Conservation (phyloP, 2,113 vertebrate species). For the Platysteira castanea region DNA sequence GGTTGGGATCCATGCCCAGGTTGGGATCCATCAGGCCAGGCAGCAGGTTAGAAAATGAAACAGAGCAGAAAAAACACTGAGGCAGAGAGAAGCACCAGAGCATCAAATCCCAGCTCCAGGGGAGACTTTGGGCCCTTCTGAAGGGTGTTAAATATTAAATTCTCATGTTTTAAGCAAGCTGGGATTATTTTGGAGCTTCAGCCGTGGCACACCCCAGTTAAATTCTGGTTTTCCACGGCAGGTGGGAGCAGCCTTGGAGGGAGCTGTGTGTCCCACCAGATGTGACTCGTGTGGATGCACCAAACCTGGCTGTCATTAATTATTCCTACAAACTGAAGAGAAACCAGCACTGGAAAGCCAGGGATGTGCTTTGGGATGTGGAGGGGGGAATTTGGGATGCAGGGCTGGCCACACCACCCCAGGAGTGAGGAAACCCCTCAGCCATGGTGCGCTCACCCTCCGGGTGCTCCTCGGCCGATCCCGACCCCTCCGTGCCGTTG, state of each 20-base stretch:
- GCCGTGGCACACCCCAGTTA: fast-evolving
- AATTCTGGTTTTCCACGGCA: not conserved
- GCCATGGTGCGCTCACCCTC: not conserved
- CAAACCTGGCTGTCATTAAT: fast-evolving
- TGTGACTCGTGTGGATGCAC: fast-evolving
- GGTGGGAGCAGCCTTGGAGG: not conserved
- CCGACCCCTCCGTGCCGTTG: not conserved
- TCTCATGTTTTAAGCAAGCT: not conserved
- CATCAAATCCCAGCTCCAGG: not conserved
- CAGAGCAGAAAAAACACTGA: not conserved
- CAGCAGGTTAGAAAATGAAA: not conserved
- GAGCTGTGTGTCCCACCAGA: not conserved
- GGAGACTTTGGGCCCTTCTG: not conserved
- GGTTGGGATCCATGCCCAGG: not conserved
- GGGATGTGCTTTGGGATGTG: not conserved
- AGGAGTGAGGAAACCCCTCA: fast-evolving
- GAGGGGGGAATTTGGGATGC: fast-evolving
- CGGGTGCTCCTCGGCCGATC: not conserved
- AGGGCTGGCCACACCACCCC: fast-evolving
- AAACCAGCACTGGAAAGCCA: not conserved
- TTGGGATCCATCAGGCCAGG: not conserved
- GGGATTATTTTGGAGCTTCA: not conserved
- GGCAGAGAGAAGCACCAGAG: not conserved
- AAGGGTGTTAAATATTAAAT: not conserved
- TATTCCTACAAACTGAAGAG: fast-evolving